Conservation (phyloP, 2,797 vertebrate genomes). For the Danio aesculapii region DNA sequence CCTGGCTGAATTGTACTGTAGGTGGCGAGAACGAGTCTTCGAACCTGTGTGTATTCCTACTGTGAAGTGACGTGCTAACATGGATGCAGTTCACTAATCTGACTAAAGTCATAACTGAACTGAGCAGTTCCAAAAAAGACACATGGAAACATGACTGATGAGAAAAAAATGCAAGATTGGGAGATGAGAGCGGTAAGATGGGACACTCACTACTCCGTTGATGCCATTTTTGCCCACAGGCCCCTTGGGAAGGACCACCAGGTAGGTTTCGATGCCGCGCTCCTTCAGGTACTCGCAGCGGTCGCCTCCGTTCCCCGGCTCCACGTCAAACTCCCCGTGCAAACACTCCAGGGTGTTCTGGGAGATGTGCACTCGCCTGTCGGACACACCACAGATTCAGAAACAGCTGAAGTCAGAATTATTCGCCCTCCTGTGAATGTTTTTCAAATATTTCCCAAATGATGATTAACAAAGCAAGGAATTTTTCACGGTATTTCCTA, state of each 20-base stretch:
- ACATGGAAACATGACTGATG: too few species aligned
- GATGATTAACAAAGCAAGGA: too few species aligned
- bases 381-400: background rate
- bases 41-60: too few species aligned
- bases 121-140: too few species aligned
- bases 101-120: too few species aligned
- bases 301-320: conserved; percentile 88
- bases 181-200: background rate
- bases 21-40: too few species aligned
- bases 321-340: conserved; percentile 91
- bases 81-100: too few species aligned
- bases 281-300: conserved; percentile 92
- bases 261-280: conserved; percentile 89
- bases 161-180: conserved; percentile 14
- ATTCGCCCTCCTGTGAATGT: too few species aligned
- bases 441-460: too few species aligned
- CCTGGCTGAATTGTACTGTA: too few species aligned
- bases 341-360: conserved; percentile 92
- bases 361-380: conserved; percentile 94
- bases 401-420: background rate
- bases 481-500: too few species aligned
- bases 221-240: conserved; percentile 84
- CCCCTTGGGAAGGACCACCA: conserved; percentile 86
- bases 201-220: conserved; percentile 85
- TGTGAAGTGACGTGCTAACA: too few species aligned